Evolutionary conservation across 2,113 vertebrate genomes (phyloP), one percentile per base, ranked within the genome.

Genomic region (Solenodon paradoxus): DNA sequence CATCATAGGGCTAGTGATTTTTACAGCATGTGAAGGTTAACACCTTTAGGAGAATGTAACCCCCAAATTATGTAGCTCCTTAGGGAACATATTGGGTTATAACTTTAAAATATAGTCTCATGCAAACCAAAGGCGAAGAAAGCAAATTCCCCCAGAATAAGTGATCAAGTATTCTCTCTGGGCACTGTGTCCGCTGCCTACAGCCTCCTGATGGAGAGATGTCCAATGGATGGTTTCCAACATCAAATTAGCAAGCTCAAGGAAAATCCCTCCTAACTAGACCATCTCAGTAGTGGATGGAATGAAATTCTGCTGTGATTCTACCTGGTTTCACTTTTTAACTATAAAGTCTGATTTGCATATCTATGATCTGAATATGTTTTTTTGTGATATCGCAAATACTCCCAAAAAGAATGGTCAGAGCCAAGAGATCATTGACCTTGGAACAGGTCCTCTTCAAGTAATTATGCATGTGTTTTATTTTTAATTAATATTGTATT

Each of bases 81-180:
- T 51, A 53, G 20, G 20, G 26, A 85, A 68, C 49, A 51, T 61
- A n/a, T 66, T 13, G 13, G 8, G n/a, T 10, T 53, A 15, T 59
- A 66, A 59, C 13, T 94, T 87, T 92, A 79, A 93, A 78, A 83
- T 91, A 24, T 22, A 95, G 11, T n/a, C 6, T 42, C 47, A 74
- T 32, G 10, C 42, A 85, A 74, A 20, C 24, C 40, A 83, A 77
- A 83, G 20, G 15, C 77, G 47, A 30, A 30, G 20, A 79, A 83
- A 74, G 24, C 24, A 51, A 12, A 16, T 55, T 90, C 26, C 15
- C 49, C 13, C 28, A 24, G 42, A 63, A 19, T 8, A 68, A n/a
- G 22, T 9, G 15, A 22, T 81, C 24, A 61, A 16, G 12, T 20
- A 13, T 16, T 22, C 10, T 26, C 3, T 30, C 7, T 22, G 28